These are phyloP conservation scores for Hylaea fasciaria DNA, from an alignment of 2,888 invertebrate genomes.

Conservation along the genomic window DNA sequence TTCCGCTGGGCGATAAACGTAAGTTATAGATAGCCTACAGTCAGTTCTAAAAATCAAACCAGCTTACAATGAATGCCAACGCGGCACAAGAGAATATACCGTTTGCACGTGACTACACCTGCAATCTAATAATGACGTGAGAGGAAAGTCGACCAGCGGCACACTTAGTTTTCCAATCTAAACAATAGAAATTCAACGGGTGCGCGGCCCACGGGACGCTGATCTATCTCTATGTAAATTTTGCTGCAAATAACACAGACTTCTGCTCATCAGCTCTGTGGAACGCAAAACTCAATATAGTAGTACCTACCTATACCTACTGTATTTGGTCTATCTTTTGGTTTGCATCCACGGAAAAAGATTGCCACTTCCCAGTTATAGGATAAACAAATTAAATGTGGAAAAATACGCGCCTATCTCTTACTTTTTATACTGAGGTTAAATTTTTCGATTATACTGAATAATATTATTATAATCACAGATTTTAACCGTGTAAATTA, in stretches of 20 bases:
- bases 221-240: constrained; percentile 85
- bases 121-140: constrained; percentile 76
- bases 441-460: too few species aligned
- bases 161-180: constrained; percentile 85
- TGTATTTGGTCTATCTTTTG: background rate
- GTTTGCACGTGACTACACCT: constrained; percentile 47
- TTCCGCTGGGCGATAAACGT: too few species aligned
- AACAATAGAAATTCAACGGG: constrained; percentile 85
- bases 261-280: constrained; percentile 73
- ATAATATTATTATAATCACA: too few species aligned
- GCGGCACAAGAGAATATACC: constrained; percentile 1
- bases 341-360: background rate
- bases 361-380: too few species aligned
- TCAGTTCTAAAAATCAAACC: background rate
- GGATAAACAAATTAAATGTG: too few species aligned
- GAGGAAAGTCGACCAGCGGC: constrained; percentile 75
- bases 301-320: background rate
- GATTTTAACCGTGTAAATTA: too few species aligned
- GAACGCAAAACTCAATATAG: constrained; percentile 51
- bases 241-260: constrained; percentile 79
- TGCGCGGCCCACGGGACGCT: constrained; percentile 78
- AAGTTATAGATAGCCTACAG: background rate
- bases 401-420: too few species aligned
- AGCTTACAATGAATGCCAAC: background rate
- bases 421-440: too few species aligned